Evolutionary conservation across 2,888 invertebrate genomes (phyloP), one percentile per base, ranked within the genome.

Genomic region (Drosophila nr. fundita): DNA sequence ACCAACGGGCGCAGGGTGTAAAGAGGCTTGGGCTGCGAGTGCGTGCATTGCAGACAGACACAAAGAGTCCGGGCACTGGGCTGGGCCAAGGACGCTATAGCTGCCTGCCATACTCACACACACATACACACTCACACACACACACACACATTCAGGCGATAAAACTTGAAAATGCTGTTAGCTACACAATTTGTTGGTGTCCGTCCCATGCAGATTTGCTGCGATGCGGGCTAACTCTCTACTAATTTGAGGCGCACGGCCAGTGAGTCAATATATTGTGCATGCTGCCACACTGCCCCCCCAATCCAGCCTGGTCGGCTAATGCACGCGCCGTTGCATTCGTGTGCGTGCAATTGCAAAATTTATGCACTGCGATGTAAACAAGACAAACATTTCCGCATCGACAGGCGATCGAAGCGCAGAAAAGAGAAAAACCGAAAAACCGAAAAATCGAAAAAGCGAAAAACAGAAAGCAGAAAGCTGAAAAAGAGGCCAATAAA

Each of bases 111-210:
- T 40, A 32, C 67, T 54, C 60, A 49, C 49, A 38, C 63, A 36
- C 65, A 45, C 48, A 30, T 15, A 13, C 66, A 52, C 27, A 6
- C 52, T 8, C 30, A 15, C 29, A 10, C 42, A 18, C 36, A 10
- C 53, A 30, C 40, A 32, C 67, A 29, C 42, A 38, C 32, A n/a
- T 55, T 49, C 42, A 58, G 74, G 70, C 85, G 90, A 90, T 89
- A 90, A 82, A 90, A 87, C 89, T 87, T 87, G 87, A 79, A 90
- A 90, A 89, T 90, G 89, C 85, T 87, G 87, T 87, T 90, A 82
- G 90, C 90, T 84, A 87, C 90, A 89, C 81, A 89, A 90, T 90
- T 90, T 89, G 85, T 75, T 89, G 85, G 68, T 79, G 85, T 77
- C 72, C 78, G 67, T 69, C 69, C 69, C 62, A 80, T 81, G 82